Evolutionary conservation across 2,888 invertebrate species (phyloP).

Genomic region (Coelopa pilipes): DNA sequence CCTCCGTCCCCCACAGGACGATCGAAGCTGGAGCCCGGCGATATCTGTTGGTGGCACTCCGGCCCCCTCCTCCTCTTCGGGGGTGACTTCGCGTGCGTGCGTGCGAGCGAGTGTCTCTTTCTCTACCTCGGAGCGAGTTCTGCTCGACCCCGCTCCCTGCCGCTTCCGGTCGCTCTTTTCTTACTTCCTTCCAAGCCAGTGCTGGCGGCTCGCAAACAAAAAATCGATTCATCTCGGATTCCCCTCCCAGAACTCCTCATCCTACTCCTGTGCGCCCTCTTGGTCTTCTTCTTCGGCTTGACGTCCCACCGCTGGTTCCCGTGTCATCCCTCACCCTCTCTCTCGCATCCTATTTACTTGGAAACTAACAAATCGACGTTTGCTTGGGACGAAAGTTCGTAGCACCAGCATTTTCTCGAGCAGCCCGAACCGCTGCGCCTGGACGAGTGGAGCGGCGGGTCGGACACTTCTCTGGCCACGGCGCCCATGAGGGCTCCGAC

Average conservation of each 20-base stretch:
- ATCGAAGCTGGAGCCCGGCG: constrained; percentile 16
- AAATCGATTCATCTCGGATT: constrained; percentile 28
- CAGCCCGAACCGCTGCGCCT: not conserved
- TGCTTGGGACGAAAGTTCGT: constrained; percentile 17
- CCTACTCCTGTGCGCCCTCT: too few relatives aligned
- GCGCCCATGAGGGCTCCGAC: too few relatives aligned
- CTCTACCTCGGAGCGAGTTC: not conserved
- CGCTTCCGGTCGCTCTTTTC: not conserved
- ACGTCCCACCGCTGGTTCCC: too few relatives aligned
- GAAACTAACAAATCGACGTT: constrained; percentile 23
- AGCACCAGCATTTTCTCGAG: constrained; percentile 19
- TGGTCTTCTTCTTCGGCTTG: too few relatives aligned
- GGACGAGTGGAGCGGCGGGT: too few relatives aligned
- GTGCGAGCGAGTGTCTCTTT: not conserved
- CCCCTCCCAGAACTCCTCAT: too few relatives aligned
- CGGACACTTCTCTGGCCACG: too few relatives aligned
- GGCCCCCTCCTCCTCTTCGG: too few relatives aligned
- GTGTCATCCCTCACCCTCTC: not conserved
- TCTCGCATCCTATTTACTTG: constrained; percentile 7
- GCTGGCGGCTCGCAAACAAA: constrained; percentile 9
- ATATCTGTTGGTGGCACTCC: constrained; percentile 53
- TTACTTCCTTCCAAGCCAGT: constrained; percentile 22
- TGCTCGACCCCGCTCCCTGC: too few relatives aligned
- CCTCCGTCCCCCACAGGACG: constrained; percentile 9
- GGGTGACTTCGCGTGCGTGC: not conserved